Percentiles rank a stretch among this genome's conserved stretches.
Evolutionary conservation across 2,888 invertebrate genomes (phyloP).

Genomic region (Pilophorus perplexus): DNA sequence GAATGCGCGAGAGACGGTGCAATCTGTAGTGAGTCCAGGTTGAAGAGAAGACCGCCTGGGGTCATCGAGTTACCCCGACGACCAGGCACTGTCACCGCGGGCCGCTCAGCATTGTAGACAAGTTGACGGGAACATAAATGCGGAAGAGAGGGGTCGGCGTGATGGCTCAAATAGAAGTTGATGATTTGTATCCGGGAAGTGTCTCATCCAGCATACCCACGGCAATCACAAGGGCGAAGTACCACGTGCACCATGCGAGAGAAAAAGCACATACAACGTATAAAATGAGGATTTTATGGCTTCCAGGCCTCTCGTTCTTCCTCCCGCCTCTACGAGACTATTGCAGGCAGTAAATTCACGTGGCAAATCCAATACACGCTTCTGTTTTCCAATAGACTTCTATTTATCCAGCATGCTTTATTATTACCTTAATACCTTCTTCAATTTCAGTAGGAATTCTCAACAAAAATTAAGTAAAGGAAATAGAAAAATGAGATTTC

Average conservation of each 20-base stretch:
- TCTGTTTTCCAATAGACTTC: no score
- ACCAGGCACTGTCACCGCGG: background rate
- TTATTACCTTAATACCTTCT: no score
- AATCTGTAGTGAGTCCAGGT: no score
- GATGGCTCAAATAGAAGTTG: conserved; percentile 41
- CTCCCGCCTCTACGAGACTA: background rate
- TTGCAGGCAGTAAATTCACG: conserved; percentile 4
- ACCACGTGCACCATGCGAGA: conserved; percentile 27
- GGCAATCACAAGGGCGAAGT: conserved; percentile 40
- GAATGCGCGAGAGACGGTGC: no score
- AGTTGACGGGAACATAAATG: conserved; percentile 38
- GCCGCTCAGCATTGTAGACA: conserved; percentile 20
- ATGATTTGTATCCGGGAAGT: conserved; percentile 42
- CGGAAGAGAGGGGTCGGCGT: conserved; percentile 38
- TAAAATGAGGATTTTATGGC: conserved; percentile 28
- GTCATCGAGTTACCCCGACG: background rate
- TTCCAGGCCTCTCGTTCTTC: background rate
- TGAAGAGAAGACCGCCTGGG: no score
- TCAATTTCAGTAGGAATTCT: no score
- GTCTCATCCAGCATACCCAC: conserved; percentile 43
- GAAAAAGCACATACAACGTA: conserved; percentile 14
- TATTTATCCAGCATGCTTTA: no score
- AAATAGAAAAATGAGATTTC: no score
- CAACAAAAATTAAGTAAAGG: no score
- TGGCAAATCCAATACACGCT: no score